Evolutionary conservation across 92 coral and sea anemone genomes (phyloP).

Genomic region (Galaxea fascicularis): DNA sequence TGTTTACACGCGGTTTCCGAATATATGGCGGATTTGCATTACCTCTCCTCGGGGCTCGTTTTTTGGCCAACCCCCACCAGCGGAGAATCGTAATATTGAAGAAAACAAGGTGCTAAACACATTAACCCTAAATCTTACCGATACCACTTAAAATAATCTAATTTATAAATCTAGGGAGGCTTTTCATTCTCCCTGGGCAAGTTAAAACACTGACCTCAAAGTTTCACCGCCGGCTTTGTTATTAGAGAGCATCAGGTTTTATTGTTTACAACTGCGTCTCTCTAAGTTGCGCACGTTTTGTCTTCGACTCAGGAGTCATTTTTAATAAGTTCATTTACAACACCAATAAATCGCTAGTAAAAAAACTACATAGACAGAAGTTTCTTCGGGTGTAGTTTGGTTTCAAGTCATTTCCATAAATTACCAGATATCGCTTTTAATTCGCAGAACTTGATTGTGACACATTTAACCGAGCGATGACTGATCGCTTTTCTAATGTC

Average conservation of each 20-base stretch:
- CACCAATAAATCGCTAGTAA: background rate
- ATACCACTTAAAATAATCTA: background rate
- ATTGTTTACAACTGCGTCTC: background rate
- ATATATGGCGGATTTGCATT: background rate
- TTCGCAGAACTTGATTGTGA: no score
- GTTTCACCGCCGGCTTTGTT: background rate
- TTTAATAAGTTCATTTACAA: no score
- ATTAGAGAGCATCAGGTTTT: background rate
- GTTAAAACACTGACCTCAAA: background rate
- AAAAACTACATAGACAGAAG: background rate
- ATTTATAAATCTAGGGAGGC: background rate
- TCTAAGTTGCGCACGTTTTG: no score
- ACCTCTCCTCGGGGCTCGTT: background rate
- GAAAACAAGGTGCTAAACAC: slow-evolving; percentile 9
- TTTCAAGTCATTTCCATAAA: slow-evolving; percentile 20
- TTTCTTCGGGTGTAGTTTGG: background rate
- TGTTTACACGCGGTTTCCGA: slow-evolving; percentile 23
- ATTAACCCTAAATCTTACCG: background rate
- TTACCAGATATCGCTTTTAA: background rate
- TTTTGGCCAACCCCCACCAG: no score
- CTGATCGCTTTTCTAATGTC: slow-evolving; percentile 19
- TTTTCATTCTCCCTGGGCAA: background rate
- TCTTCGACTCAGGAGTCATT: no score
- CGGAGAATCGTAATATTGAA: background rate
- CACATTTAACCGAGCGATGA: background rate